These are phyloP conservation scores for Stichopus chloronotus DNA, from an alignment of 35 echinoderm and acorn worm species.

Conservation along the genomic window DNA sequence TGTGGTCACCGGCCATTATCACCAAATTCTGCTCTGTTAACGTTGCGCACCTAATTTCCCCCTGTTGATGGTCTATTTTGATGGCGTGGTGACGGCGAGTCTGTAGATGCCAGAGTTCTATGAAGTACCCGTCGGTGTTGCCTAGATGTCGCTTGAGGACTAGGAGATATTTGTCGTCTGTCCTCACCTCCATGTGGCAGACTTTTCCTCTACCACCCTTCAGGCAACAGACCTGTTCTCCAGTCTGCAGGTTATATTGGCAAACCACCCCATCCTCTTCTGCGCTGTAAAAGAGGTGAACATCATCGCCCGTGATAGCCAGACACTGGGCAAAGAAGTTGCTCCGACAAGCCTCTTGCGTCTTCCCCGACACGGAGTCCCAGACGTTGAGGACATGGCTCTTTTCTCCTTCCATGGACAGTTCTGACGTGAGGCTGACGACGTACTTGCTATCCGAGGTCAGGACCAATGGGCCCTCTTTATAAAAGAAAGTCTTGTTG, in stretches of 20 bases:
- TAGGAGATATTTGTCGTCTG: constrained; percentile 45
- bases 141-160: neutral
- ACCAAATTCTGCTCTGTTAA: constrained; percentile 42
- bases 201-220: constrained; percentile 35
- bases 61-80: constrained; percentile 14
- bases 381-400: constrained; percentile 35
- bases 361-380: constrained; percentile 34
- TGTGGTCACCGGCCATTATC: neutral
- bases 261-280: constrained; percentile 44
- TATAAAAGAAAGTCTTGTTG: constrained; percentile 50
- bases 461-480: constrained; percentile 46
- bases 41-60: constrained; percentile 7
- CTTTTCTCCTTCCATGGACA: constrained; percentile 29
- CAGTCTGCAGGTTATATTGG: constrained; percentile 14
- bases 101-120: constrained; percentile 37
- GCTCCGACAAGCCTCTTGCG: constrained; percentile 15
- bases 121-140: neutral
- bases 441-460: constrained; percentile 49
- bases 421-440: constrained; percentile 22
- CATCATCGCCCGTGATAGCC: constrained; percentile 28
- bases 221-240: constrained; percentile 12
- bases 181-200: constrained; percentile 40
- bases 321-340: constrained; percentile 3
- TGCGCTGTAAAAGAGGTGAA: constrained; percentile 43
- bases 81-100: constrained; percentile 41